phyloP scores from a whole-genome alignment of 2,888 invertebrate genomes.

The Nomada hirtipes region DNA sequence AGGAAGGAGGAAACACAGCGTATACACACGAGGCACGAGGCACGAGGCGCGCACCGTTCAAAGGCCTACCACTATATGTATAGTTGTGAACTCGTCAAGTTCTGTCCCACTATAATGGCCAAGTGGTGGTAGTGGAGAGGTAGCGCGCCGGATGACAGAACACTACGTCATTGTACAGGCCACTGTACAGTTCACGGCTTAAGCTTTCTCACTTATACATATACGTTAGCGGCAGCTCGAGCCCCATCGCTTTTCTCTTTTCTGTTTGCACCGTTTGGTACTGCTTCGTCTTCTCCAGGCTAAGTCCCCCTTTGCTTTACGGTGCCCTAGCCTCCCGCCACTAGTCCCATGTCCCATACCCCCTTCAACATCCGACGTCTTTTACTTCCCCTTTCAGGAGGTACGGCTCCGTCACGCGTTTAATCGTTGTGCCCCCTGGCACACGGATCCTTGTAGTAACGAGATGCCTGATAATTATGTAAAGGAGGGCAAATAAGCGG shows the following conservation, averaged over 20 bases:
- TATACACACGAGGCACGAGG: slow-evolving; percentile 15
- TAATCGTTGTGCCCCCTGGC: neutral
- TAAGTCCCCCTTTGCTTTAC: slow-evolving; percentile 47
- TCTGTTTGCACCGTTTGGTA: slow-evolving; percentile 16
- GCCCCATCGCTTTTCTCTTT: slow-evolving; percentile 41
- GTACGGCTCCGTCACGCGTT: neutral
- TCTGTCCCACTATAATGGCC: slow-evolving; percentile 73
- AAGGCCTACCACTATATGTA: slow-evolving; percentile 73
- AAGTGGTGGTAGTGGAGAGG: slow-evolving; percentile 66
- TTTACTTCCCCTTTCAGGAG: slow-evolving; percentile 14
- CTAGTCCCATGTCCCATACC: neutral
- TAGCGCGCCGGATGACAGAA: slow-evolving; percentile 73
- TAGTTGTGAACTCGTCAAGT: slow-evolving; percentile 74
- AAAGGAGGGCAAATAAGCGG: slow-evolving; percentile 26
- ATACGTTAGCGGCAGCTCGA: slow-evolving; percentile 28
- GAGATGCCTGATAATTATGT: slow-evolving; percentile 10
- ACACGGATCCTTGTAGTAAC: no score
- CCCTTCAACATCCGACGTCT: slow-evolving; percentile 9
- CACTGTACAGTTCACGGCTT: slow-evolving; percentile 57
- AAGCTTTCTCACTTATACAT: slow-evolving; percentile 58
- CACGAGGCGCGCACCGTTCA: slow-evolving; percentile 70
- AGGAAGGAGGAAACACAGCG: slow-evolving; percentile 28
- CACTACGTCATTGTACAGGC: slow-evolving; percentile 73
- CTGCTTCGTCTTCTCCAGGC: neutral
- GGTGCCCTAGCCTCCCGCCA: slow-evolving; percentile 35